Conservation (phyloP, 2,888 invertebrate species). For the Lacanobia wlatinum region DNA sequence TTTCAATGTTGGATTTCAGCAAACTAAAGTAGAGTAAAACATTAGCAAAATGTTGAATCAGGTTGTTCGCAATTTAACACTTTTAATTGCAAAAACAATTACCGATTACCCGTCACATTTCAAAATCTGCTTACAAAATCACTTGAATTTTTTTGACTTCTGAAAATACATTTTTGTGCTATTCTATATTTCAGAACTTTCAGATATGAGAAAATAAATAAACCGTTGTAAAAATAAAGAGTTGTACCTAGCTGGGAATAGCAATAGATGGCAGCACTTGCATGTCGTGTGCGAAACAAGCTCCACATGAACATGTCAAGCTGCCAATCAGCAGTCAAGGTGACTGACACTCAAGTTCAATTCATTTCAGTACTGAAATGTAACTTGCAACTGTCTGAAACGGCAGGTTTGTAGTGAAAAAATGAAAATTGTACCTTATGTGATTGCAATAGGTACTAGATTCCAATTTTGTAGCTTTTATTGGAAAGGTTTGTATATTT, state of each 20-base stretch:
- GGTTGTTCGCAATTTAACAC: too few species aligned
- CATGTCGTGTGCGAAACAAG: conserved; percentile 17
- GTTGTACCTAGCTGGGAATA: background rate
- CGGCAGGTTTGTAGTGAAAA: background rate
- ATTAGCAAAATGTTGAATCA: background rate
- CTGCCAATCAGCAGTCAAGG: conserved; percentile 54
- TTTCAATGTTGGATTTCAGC: background rate
- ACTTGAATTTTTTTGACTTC: too few species aligned
- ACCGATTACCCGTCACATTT: too few species aligned
- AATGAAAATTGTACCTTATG: background rate
- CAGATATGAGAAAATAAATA: background rate
- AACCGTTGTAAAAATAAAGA: background rate
- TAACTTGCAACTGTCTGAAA: conserved; percentile 29
- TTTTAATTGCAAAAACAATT: too few species aligned
- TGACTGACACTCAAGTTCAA: conserved; percentile 50
- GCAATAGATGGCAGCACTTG: conserved; percentile 39
- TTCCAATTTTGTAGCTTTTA: background rate
- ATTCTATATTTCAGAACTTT: too few species aligned
- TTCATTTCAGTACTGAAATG: conserved; percentile 21
- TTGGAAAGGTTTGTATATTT: background rate
- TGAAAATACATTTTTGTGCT: background rate
- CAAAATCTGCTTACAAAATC: too few species aligned
- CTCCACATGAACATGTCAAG: conserved; percentile 43
- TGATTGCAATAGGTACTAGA: background rate
- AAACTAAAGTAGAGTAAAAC: background rate